These are phyloP conservation scores for Myopa testacea DNA, from an alignment of 2,888 invertebrate genomes.

Conservation along the genomic window DNA sequence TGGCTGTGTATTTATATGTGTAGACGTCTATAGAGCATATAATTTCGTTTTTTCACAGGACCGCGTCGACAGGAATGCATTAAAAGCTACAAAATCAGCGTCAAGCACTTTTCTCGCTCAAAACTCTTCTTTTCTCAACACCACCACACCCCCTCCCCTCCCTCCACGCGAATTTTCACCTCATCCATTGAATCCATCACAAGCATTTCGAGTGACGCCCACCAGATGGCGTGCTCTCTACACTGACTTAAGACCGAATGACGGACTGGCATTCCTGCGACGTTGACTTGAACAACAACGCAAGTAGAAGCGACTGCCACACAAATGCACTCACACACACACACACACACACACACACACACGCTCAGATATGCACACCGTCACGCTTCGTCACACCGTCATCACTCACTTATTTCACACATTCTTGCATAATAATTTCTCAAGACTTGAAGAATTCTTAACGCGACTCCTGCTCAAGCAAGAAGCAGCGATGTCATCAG, in stretches of 20 bases:
- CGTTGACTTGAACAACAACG: conserved; percentile 11
- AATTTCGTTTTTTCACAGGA: background rate
- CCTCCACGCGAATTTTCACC: background rate
- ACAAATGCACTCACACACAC: background rate
- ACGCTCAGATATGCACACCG: background rate
- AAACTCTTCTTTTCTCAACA: background rate
- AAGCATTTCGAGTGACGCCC: background rate
- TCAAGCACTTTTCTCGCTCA: background rate
- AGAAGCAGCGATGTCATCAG: background rate
- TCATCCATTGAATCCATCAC: background rate
- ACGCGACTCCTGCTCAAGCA: conserved; percentile 9
- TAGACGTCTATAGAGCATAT: too few species aligned
- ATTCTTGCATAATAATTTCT: conserved; percentile 28
- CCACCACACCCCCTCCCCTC: background rate
- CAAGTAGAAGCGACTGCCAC: background rate
- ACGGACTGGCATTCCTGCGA: background rate
- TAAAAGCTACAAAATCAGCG: conserved; percentile 19
- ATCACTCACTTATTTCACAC: conserved; percentile 20
- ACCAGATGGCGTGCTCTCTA: background rate
- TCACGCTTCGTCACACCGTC: conserved; percentile 19
- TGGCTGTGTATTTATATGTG: too few species aligned
- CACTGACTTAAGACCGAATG: conserved; percentile 1
- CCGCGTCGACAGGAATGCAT: background rate
- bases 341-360: conserved; percentile 8
- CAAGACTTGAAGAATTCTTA: conserved; percentile 16